Base-by-base conservation (phyloP, 2,888 invertebrate species). In the Ormyrus pomaceus region DNA sequence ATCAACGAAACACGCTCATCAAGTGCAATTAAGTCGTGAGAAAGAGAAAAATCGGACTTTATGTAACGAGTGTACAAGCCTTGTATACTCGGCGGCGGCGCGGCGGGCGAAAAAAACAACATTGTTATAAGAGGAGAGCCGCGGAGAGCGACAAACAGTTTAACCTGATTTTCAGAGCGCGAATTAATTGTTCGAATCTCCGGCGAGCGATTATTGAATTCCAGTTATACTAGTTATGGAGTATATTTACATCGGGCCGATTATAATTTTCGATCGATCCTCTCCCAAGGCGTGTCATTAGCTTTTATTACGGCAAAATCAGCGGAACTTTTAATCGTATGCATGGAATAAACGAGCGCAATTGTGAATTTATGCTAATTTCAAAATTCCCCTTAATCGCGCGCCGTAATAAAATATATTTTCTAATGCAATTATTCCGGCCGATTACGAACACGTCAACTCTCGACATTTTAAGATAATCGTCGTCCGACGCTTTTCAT, bases 1-100 rank as follows among this genome's bases (percentile, higher is more conserved):
- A 75, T 75, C 75, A 75, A 65, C 75, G 66, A 75, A 66, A 75
- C 75, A 45, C 45, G 51, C 66, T 66, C 74, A 65, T 65, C 55
- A 50, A 19, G 65, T 34, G 50, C 58, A 66, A 75, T 75, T 75
- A 75, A 75, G 10, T 34, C 65, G 51, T 51, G 65, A 66, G 66
- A 51, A 75, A 75, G 75, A 46, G 55, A 73, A 64, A 64, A 64
- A 73, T 64, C 64, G 46, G 61, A 55, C 10, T 64, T 73, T 73
- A 73, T 64, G 55, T 73, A 73, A 73, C 55, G 62, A 34, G 55
- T 56, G 34, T 55, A 11, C 10, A 2, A n/a, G 46, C 6, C 62
- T n/a, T n/a, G n/a, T n/a, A n/a, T n/a, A n/a, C n/a, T n/a, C 9
- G 62, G 6, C 8, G 2, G 46, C 51, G 50, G 5, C 4, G 10